Conservation (phyloP, 2,888 invertebrate genomes). For the Spialia ferax region DNA sequence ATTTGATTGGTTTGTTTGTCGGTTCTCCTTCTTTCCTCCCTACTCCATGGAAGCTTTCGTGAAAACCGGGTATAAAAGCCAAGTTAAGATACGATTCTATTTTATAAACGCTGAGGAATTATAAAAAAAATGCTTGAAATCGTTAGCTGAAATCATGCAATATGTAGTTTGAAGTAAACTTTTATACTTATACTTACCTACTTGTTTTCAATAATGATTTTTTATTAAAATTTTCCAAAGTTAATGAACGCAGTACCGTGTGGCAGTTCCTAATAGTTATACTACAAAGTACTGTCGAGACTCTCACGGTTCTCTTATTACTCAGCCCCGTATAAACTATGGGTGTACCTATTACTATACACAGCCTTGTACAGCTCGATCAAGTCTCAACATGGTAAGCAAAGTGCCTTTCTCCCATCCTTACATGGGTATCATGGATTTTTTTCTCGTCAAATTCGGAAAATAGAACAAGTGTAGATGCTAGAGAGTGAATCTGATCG, state of each 20-base stretch:
- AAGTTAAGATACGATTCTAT: too few species aligned
- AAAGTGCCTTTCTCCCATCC: constrained; percentile 45
- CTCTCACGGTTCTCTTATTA: constrained; percentile 21
- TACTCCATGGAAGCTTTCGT: too few species aligned
- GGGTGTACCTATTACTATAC: constrained; percentile 21
- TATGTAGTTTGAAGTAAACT: too few species aligned
- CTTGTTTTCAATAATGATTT: neutral
- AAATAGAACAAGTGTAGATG: constrained; percentile 26
- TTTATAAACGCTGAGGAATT: too few species aligned
- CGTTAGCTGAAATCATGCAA: too few species aligned
- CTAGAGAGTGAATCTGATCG: constrained; percentile 25
- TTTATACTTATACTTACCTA: neutral
- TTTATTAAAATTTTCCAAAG: neutral
- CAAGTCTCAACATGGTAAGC: constrained; percentile 43
- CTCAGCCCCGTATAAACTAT: constrained; percentile 19
- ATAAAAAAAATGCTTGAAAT: too few species aligned
- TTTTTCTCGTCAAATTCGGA: constrained; percentile 38
- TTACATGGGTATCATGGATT: constrained; percentile 40
- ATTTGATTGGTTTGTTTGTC: too few species aligned
- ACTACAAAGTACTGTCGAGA: neutral
- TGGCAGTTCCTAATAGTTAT: too few species aligned
- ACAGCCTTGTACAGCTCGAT: constrained; percentile 38
- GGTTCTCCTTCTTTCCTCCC: too few species aligned
- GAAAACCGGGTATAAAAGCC: too few species aligned
- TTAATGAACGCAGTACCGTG: too few species aligned